phyloP scores from a whole-genome alignment of 2,888 invertebrate species.

The Melinaea menophilus region DNA sequence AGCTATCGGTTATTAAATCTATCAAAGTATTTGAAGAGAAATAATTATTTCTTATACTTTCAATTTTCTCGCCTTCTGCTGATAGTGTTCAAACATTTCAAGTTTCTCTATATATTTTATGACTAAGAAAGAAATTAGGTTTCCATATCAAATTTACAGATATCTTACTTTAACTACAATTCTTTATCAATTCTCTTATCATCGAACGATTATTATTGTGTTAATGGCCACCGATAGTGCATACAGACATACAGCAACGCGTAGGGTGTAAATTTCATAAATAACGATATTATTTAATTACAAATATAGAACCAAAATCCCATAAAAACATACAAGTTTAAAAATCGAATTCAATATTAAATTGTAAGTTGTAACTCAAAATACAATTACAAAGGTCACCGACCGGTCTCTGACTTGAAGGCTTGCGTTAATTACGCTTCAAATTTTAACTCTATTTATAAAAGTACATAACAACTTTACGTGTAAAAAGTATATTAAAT shows the following conservation, averaged over 20 bases:
- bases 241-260: background rate
- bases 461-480: too few relatives aligned
- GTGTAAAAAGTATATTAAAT: too few relatives aligned
- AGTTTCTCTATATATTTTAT: background rate
- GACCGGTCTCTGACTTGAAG: conserved; percentile 22
- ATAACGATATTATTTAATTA: background rate
- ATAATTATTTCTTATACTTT: conserved; percentile 9
- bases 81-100: background rate
- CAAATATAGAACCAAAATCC: background rate
- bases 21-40: conserved; percentile 10
- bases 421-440: conserved; percentile 16
- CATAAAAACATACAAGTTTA: conserved; percentile 2
- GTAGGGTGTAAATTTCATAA: too few relatives aligned
- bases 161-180: background rate
- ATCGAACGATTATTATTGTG: background rate
- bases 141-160: too few relatives aligned
- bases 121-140: too few relatives aligned
- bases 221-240: too few relatives aligned
- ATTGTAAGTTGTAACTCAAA: conserved; percentile 1
- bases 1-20: conserved; percentile 19
- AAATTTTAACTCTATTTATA: background rate
- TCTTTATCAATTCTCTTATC: background rate
- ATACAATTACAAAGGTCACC: conserved; percentile 20
- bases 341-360: background rate
- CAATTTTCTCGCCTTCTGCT: too few relatives aligned